Base-by-base conservation (phyloP, 2,888 invertebrate species). In the Sesia apiformis region DNA sequence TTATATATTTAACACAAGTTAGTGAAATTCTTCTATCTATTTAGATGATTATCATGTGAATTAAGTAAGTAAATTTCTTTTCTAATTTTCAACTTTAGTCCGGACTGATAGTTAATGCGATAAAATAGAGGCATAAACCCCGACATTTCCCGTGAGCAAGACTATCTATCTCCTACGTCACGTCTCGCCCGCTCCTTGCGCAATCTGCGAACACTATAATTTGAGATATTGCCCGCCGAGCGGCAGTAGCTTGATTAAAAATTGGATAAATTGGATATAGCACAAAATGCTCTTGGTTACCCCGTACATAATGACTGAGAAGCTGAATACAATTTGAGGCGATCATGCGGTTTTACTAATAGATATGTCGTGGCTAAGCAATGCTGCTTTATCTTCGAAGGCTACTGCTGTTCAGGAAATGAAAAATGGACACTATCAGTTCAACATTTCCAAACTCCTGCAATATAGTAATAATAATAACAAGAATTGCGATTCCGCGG, bases 171-270 rank as follows among this genome's bases (percentile, higher is more conserved):
- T 46, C 8, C 46, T n/a, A n/a, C 46, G n/a, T 46, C 7, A 46
- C 46, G 46, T 46, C 46, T n/a, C 23, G 66, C 69, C 70, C 71
- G 69, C 73, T 73, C 71, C 70, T 68, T 70, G 63, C 66, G 78
- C 74, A 85, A 86, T 86, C 78, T 80, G 76, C 76, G 73, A 77
- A 78, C 81, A 79, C 84, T 84, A 72, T 87, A 86, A 88, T 88
- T 86, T 84, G 77, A 74, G 73, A 81, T 85, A 88, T 86, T 87
- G 80, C 69, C 78, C 78, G 78, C 67, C 67, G 64, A 60, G 65
- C 61, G 65, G 79, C 85, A 74, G 87, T 84, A 84, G 86, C 85
- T 79, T 79, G 77, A 82, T 81, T 81, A 81, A 78, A 77, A 80
- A 84, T 82, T 73, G 76, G 77, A 81, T 78, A 74, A 78, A 85